Base-by-base conservation (phyloP, 2,797 vertebrate species). In the Podargus strigoides region DNA sequence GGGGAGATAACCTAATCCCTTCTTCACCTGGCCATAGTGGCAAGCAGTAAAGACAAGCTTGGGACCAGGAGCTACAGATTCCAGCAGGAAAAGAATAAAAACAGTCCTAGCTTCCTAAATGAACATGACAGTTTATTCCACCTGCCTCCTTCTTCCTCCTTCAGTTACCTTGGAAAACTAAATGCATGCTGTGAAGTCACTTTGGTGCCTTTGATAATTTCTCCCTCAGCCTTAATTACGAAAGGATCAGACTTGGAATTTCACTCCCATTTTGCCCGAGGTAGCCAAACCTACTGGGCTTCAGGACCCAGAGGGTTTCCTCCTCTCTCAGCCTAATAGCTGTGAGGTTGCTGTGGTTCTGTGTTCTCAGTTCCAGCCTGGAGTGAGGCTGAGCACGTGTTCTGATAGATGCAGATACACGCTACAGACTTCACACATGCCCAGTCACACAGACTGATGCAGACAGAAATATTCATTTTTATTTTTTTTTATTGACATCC, bases 341-440 rank as follows among this genome's bases (percentile, higher is more conserved):
- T 73, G 23, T 0, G 1, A 39, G 21, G n/a, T 22, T 76, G 41
- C 21, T 55, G 28, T 26, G 14, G 17, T 72, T 75, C n/a, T 46
- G 7, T 30, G 12, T 63, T 27, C 20, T 32, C 46, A 49, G 34
- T 10, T 46, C 44, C 32, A 55, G 20, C 8, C 36, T 62, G 42
- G 21, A 46, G 12, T 28, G 28, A 66, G 39, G 46, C 24, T 87
- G 30, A 49, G 32, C 17, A 8, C 13, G 7, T 20, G 28, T 70
- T 72, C 39, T 9, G 50, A 13, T 6, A 49, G 41, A 53, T n/a
- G n/a, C 5, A 84, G 20, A 64, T 21, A 20, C 22, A 17, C 36
- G 14, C 20, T 27, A 1, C 62, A 55, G 32, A 23, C 10, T 80
- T 47, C 21, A 60, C 9, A 27, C 0, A 0, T 52, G 27, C 20